Evolutionary conservation across 1,140 invertebrate species (phyloP).

Genomic region (Venturia canescens): DNA sequence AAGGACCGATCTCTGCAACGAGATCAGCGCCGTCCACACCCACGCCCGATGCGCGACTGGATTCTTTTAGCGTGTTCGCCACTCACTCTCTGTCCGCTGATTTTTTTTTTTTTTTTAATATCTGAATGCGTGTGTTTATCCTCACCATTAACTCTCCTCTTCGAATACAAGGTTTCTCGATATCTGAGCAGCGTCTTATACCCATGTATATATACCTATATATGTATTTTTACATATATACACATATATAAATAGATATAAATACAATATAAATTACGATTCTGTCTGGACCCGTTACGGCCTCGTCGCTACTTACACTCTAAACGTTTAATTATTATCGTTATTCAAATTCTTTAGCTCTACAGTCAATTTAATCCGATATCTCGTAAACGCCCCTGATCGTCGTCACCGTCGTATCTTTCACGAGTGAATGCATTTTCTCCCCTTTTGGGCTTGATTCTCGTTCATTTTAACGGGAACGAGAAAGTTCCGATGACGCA

Average conservation of each 20-base stretch:
- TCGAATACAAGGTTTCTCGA: slow-evolving; percentile 36
- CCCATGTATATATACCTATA: slow-evolving; percentile 36
- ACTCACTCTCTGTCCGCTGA: neutral
- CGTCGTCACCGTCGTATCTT: slow-evolving; percentile 1
- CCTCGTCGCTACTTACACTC: slow-evolving; percentile 48
- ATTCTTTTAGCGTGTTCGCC: slow-evolving; percentile 7
- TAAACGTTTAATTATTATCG: slow-evolving; percentile 53
- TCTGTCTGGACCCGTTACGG: slow-evolving; percentile 32
- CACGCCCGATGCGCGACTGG: neutral
- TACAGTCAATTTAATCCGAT: slow-evolving; percentile 37
- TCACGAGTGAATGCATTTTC: neutral
- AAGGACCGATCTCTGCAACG: slow-evolving; percentile 33
- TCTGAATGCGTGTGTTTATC: too few species aligned
- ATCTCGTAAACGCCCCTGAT: slow-evolving; percentile 19
- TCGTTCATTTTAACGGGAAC: neutral
- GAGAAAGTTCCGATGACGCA: neutral
- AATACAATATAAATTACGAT: slow-evolving; percentile 50
- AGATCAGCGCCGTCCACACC: slow-evolving; percentile 26
- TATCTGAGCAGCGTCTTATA: slow-evolving; percentile 47
- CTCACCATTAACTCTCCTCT: neutral
- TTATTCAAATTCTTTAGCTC: slow-evolving; percentile 46
- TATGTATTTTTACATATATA: slow-evolving; percentile 43
- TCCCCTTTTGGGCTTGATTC: neutral
- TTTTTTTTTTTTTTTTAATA: slow-evolving; percentile 14
- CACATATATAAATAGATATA: slow-evolving; percentile 45